Evolutionary conservation across 1,140 invertebrate genomes (phyloP).

Genomic region (Ooceraea biroi): DNA sequence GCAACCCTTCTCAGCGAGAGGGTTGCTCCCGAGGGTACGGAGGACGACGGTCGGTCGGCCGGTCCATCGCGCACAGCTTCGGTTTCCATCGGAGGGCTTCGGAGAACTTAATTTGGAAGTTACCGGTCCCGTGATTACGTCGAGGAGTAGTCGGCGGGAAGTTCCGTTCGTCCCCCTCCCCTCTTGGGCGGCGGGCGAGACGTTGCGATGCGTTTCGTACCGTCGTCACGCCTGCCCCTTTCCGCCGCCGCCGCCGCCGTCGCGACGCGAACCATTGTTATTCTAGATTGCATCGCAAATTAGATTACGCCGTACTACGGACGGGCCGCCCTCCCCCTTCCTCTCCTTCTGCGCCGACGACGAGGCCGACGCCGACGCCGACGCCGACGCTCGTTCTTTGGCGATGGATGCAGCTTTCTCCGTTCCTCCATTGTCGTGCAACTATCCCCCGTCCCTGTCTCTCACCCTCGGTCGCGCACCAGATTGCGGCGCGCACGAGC

Average conservation of each 20-base stretch:
- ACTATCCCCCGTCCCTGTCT: slow-evolving; percentile 22
- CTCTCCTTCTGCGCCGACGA: slow-evolving; percentile 8
- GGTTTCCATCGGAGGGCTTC: slow-evolving; percentile 47
- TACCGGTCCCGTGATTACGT: slow-evolving; percentile 52
- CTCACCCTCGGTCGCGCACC: slow-evolving; percentile 17
- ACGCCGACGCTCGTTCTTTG: slow-evolving; percentile 27
- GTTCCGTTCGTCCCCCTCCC: slow-evolving; percentile 22
- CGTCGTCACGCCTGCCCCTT: slow-evolving; percentile 48
- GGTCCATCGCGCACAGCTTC: slow-evolving; percentile 43
- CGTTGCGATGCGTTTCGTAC: slow-evolving; percentile 49
- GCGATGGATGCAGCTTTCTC: slow-evolving; percentile 32
- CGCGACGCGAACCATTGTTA: slow-evolving; percentile 71
- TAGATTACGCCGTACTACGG: slow-evolving; percentile 68
- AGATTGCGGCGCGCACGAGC: slow-evolving; percentile 27
- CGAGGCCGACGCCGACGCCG: slow-evolving; percentile 40
- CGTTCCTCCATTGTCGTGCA: background rate
- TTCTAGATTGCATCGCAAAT: slow-evolving; percentile 77
- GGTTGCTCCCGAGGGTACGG: slow-evolving; percentile 7
- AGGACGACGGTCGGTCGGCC: background rate
- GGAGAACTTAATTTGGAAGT: slow-evolving; percentile 57
- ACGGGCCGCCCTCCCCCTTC: slow-evolving; percentile 38
- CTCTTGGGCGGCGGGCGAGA: background rate
- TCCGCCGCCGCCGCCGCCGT: slow-evolving; percentile 1
- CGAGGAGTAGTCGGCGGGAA: slow-evolving; percentile 40
- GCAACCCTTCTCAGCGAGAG: slow-evolving; percentile 31